phyloP scores from a whole-genome alignment of 2,113 vertebrate species.

The Sigmodon hispidus region DNA sequence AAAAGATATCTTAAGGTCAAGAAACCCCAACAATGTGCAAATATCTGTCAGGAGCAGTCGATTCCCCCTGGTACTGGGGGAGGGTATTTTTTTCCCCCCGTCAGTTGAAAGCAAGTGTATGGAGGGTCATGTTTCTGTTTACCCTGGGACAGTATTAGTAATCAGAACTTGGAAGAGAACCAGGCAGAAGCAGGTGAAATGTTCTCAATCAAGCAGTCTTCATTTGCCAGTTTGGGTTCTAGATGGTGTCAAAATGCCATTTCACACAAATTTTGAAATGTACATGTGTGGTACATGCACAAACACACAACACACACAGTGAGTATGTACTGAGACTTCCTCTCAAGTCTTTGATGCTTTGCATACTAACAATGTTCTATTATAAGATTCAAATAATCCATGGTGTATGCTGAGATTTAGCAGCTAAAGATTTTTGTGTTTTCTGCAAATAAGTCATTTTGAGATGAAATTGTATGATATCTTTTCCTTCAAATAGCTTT shows the following conservation, averaged over 20 bases:
- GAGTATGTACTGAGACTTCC: background rate
- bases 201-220: slow-evolving; percentile 53
- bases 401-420: background rate
- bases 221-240: slow-evolving; percentile 60
- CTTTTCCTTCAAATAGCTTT: slow-evolving; percentile 18
- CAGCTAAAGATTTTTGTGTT: background rate
- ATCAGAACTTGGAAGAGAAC: slow-evolving; percentile 73
- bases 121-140: slow-evolving; percentile 85
- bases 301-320: background rate
- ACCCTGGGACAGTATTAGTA: slow-evolving; percentile 71
- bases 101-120: slow-evolving; percentile 75
- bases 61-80: slow-evolving; percentile 82
- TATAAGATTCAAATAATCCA: background rate
- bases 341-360: background rate
- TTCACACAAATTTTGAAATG: slow-evolving; percentile 27
- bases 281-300: background rate
- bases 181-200: slow-evolving; percentile 59
- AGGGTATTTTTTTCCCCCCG: slow-evolving; percentile 84
- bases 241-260: slow-evolving; percentile 59
- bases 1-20: slow-evolving; percentile 79
- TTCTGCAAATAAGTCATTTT: background rate
- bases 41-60: slow-evolving; percentile 82
- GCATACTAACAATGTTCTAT: background rate
- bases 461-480: background rate
- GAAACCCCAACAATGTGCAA: slow-evolving; percentile 82